Evolutionary conservation across 2,113 vertebrate species (phyloP).

Genomic region (Sinocyclocheilus rhinocerous): DNA sequence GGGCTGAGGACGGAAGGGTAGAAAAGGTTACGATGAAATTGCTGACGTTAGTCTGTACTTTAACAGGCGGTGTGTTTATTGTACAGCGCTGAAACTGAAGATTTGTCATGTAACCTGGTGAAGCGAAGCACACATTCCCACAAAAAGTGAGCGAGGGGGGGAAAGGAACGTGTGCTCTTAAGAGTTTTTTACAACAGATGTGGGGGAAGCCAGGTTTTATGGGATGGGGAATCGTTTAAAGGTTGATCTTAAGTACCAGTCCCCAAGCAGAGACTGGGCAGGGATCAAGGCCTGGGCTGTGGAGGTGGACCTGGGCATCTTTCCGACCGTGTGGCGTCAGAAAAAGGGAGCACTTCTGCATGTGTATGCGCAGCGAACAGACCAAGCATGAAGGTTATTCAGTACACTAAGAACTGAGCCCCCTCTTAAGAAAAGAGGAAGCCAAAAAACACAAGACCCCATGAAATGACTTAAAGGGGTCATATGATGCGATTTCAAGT

Average conservation of each 20-base stretch:
- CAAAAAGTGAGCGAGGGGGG: constrained; percentile 44
- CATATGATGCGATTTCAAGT: no score
- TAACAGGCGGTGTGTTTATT: constrained; percentile 69
- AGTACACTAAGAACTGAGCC: constrained; percentile 33
- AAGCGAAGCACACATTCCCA: constrained; percentile 66
- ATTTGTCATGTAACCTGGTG: constrained; percentile 72
- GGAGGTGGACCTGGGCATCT: constrained; percentile 65
- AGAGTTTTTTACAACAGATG: constrained; percentile 67
- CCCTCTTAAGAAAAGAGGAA: not conserved
- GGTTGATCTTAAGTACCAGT: constrained; percentile 71
- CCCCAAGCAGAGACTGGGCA: constrained; percentile 64
- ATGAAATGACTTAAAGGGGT: not conserved
- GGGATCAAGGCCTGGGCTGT: constrained; percentile 61
- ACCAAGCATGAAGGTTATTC: constrained; percentile 49
- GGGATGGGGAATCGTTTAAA: constrained; percentile 73
- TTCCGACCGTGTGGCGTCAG: constrained; percentile 68
- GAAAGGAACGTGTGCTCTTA: constrained; percentile 37
- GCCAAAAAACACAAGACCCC: not conserved
- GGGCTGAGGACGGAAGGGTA: not conserved
- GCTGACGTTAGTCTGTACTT: constrained; percentile 66
- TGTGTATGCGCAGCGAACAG: constrained; percentile 35
- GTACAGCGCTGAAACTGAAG: constrained; percentile 65
- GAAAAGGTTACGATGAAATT: constrained; percentile 65
- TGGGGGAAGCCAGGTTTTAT: constrained; percentile 70
- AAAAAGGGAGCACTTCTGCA: constrained; percentile 59